Percentiles rank a stretch among this genome's conserved stretches.
phyloP scores from a whole-genome alignment of 2,888 invertebrate species.

The Nomada lathburiana region DNA sequence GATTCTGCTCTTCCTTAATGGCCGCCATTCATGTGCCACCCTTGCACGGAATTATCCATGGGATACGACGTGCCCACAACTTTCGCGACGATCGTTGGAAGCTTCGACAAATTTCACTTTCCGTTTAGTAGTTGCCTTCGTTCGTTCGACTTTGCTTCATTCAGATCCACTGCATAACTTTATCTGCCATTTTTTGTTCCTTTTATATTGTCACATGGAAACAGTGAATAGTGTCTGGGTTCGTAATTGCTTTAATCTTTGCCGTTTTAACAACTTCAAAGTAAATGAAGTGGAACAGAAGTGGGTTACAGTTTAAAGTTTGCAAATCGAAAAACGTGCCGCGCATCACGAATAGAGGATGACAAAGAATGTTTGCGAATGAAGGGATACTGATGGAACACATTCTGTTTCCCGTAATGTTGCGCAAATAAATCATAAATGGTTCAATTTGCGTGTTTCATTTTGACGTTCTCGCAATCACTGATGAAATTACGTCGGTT shows the following conservation, averaged over 20 bases:
- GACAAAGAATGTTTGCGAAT: neutral
- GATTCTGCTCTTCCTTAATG: slow-evolving; percentile 16
- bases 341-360: neutral
- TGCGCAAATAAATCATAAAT: slow-evolving; percentile 10
- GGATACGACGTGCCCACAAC: slow-evolving; percentile 6
- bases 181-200: neutral
- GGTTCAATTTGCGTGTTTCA: neutral
- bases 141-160: neutral
- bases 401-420: neutral
- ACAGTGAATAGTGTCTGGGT: no score
- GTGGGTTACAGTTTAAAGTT: no score
- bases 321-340: no score
- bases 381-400: neutral
- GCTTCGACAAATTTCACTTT: neutral
- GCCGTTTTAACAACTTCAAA: no score
- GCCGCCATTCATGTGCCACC: slow-evolving; percentile 19
- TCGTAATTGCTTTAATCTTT: no score
- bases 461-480: neutral
- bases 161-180: neutral
- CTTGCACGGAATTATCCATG: slow-evolving; percentile 13
- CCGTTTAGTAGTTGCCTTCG: neutral
- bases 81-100: slow-evolving; percentile 16
- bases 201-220: no score
- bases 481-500: slow-evolving; percentile 6
- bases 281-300: no score